A percentile compares a stretch with the other conserved stretches of the same genome.
Evolutionary conservation across 2,888 invertebrate genomes (phyloP).

Genomic region (Diarsia rubi): DNA sequence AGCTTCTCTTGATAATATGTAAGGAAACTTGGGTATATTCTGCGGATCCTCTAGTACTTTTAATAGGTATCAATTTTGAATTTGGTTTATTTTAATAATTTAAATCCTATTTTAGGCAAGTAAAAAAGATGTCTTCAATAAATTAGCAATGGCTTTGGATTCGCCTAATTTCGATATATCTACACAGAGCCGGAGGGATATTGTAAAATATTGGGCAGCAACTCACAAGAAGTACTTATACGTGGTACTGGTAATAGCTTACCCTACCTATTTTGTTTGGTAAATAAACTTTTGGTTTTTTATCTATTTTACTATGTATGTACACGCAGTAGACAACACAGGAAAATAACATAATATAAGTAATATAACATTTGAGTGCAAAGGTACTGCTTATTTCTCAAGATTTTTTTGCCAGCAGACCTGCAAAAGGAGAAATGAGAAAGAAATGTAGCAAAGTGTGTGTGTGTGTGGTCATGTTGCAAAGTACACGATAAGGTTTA

Average conservation of each 20-base stretch:
- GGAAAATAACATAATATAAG: no score
- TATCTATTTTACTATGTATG: no score
- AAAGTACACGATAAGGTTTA: background rate
- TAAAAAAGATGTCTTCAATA: slow-evolving; percentile 76
- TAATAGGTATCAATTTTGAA: background rate
- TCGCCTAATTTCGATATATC: slow-evolving; percentile 79
- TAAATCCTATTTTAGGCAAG: slow-evolving; percentile 66
- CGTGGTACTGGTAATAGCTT: slow-evolving; percentile 74
- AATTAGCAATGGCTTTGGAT: slow-evolving; percentile 79
- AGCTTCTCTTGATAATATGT: background rate
- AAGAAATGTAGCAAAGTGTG: no score
- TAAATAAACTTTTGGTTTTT: slow-evolving; percentile 64
- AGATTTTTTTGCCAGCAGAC: no score
- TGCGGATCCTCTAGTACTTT: background rate
- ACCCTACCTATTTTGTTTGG: slow-evolving; percentile 79
- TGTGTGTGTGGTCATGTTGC: no score
- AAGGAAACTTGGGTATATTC: background rate
- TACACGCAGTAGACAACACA: no score
- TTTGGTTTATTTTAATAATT: background rate
- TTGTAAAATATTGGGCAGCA: slow-evolving; percentile 77
- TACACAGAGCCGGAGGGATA: slow-evolving; percentile 71
- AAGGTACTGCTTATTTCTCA: no score
- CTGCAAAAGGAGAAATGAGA: no score
- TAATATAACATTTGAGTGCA: no score
- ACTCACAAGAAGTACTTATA: slow-evolving; percentile 75